phyloP scores from a whole-genome alignment of 2,888 invertebrate species.

The Adineta ricciae region DNA sequence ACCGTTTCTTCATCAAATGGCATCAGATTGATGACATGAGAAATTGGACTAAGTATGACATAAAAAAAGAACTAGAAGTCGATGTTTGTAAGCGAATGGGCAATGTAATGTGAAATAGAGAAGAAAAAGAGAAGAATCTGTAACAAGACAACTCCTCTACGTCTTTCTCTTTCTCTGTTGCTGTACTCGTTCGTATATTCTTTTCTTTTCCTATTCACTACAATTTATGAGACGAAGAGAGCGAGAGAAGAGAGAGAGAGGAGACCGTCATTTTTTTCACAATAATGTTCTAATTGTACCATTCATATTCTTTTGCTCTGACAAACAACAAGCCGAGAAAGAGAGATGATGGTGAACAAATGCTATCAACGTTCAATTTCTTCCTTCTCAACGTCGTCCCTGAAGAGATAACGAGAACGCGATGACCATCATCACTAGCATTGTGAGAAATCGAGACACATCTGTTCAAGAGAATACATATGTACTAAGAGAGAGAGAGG shows the following conservation, averaged over 20 bases:
- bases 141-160: background rate
- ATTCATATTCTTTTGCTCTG: background rate
- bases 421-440: background rate
- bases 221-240: background rate
- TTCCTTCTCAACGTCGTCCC: background rate
- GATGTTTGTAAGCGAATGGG: background rate
- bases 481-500: too few species aligned
- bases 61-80: background rate
- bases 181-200: background rate
- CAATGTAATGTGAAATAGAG: background rate
- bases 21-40: background rate
- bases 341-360: slow-evolving; percentile 1
- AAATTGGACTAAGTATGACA: background rate
- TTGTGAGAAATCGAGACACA: background rate
- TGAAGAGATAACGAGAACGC: background rate
- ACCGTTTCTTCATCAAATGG: background rate
- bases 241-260: background rate
- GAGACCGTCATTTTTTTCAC: background rate
- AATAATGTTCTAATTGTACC: slow-evolving; percentile 1
- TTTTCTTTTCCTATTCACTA: background rate
- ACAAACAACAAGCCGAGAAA: background rate
- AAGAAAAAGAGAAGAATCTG: background rate
- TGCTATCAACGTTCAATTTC: background rate
- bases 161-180: background rate
- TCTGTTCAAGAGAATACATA: background rate